Percentiles rank a stretch among this genome's conserved stretches.
phyloP scores from a whole-genome alignment of 2,888 invertebrate genomes.

The Julus scanicus region DNA sequence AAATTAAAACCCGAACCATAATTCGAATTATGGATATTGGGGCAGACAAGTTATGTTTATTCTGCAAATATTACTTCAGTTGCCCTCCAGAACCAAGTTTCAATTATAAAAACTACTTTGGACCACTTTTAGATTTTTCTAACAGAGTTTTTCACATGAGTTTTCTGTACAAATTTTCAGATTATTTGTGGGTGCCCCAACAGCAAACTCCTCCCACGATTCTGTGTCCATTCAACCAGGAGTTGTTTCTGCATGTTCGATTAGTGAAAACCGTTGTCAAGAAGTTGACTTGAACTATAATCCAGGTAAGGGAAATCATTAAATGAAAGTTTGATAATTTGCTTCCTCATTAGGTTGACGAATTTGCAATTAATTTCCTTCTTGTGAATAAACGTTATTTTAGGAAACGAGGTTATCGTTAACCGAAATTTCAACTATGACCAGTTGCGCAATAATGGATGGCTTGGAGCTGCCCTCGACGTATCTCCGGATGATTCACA shows the following conservation, averaged over 20 bases:
- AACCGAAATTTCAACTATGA: constrained; percentile 30
- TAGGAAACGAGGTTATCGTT: constrained; percentile 20
- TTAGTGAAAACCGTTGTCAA: neutral
- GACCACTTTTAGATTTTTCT: neutral
- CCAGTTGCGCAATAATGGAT: constrained; percentile 54
- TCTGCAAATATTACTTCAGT: neutral
- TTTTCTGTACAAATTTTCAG: constrained; percentile 62
- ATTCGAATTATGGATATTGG: too few species aligned
- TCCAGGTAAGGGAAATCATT: constrained; percentile 23
- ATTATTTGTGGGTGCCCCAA: constrained; percentile 70
- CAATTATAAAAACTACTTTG: neutral
- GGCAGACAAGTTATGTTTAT: too few species aligned
- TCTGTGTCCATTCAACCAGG: constrained; percentile 69
- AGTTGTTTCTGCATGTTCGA: constrained; percentile 69
- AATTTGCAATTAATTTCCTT: too few species aligned
- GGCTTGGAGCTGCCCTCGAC: constrained; percentile 69
- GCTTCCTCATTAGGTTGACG: too few species aligned
- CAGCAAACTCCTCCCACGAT: constrained; percentile 69
- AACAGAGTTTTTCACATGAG: neutral
- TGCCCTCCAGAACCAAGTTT: neutral
- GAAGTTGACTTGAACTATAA: constrained; percentile 51
- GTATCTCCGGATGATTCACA: constrained; percentile 69
- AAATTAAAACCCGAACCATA: too few species aligned
- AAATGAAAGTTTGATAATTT: too few species aligned
- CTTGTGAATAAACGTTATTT: constrained; percentile 14